These are phyloP conservation scores for Sus cebifrons DNA, from an alignment of 2,797 vertebrate species.

Conservation along the genomic window DNA sequence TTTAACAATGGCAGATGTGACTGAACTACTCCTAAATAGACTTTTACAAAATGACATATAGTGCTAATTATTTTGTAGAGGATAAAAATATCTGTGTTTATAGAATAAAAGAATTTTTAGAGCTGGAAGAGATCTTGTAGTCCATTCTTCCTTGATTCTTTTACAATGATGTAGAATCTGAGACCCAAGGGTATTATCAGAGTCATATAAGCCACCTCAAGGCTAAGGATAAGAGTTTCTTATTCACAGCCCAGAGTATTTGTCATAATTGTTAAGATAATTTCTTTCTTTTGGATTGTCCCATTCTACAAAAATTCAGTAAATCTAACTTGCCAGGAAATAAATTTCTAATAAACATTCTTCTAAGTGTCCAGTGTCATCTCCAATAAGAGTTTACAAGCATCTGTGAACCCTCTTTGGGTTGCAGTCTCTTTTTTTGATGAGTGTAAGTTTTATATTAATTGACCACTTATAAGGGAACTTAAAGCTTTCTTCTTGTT, in stretches of 20 bases:
- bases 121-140: not conserved
- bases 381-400: not conserved
- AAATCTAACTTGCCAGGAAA: not conserved
- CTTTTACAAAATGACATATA: not conserved
- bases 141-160: not conserved
- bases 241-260: not conserved
- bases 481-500: not conserved
- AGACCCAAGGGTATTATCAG: not conserved
- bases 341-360: not conserved
- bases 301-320: not conserved
- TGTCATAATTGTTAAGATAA: not conserved
- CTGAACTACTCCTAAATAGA: not conserved
- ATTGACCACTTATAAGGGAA: not conserved
- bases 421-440: not conserved
- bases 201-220: not conserved
- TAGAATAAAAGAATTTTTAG: constrained; percentile 42
- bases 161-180: not conserved
- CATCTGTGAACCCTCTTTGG: not conserved
- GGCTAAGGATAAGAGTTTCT: not conserved
- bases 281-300: not conserved
- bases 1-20: constrained; percentile 2
- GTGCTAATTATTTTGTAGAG: constrained; percentile 18
- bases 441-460: not conserved
- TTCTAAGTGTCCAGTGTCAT: not conserved
- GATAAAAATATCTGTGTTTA: not conserved